These are phyloP conservation scores for Drosophila teissieri DNA, from an alignment of 1,140 invertebrate genomes.

Conservation along the genomic window DNA sequence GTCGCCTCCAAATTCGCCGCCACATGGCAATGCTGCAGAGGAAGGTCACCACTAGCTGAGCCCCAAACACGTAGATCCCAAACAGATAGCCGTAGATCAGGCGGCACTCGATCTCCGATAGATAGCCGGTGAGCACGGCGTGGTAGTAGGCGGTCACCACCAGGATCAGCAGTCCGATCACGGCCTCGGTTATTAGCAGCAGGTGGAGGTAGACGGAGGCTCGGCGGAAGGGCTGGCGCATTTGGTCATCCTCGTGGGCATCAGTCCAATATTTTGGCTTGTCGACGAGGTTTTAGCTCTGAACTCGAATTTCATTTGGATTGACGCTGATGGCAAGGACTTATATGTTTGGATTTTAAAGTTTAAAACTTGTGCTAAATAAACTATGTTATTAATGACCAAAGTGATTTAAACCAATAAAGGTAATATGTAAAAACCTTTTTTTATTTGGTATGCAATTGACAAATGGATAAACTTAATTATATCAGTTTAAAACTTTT, in stretches of 20 bases:
- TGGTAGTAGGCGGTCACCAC: slow-evolving; percentile 66
- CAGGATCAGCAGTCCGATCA: slow-evolving; percentile 63
- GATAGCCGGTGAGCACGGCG: slow-evolving; percentile 48
- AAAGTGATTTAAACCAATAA: too few relatives aligned
- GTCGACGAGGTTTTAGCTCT: slow-evolving; percentile 4
- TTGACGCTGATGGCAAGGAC: slow-evolving; percentile 5
- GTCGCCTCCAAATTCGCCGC: slow-evolving; percentile 65
- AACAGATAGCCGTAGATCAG: slow-evolving; percentile 57
- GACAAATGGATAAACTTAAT: background rate
- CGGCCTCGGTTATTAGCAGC: slow-evolving; percentile 63
- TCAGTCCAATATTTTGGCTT: slow-evolving; percentile 11
- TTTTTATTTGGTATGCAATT: slow-evolving; percentile 7
- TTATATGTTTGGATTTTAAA: background rate
- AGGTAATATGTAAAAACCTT: too few relatives aligned
- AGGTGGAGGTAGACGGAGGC: slow-evolving; percentile 59
- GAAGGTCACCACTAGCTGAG: slow-evolving; percentile 61
- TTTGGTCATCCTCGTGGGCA: slow-evolving; percentile 72
- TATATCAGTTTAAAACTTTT: slow-evolving; percentile 29
- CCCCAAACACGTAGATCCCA: slow-evolving; percentile 63
- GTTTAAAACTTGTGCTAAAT: too few relatives aligned
- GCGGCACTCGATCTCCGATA: slow-evolving; percentile 51
- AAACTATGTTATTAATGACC: too few relatives aligned
- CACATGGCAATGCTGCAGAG: slow-evolving; percentile 67
- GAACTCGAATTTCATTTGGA: slow-evolving; percentile 31
- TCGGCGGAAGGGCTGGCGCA: slow-evolving; percentile 72